Evolutionary conservation across 2,888 invertebrate genomes (phyloP).

Genomic region (Epirrhoe tristata): DNA sequence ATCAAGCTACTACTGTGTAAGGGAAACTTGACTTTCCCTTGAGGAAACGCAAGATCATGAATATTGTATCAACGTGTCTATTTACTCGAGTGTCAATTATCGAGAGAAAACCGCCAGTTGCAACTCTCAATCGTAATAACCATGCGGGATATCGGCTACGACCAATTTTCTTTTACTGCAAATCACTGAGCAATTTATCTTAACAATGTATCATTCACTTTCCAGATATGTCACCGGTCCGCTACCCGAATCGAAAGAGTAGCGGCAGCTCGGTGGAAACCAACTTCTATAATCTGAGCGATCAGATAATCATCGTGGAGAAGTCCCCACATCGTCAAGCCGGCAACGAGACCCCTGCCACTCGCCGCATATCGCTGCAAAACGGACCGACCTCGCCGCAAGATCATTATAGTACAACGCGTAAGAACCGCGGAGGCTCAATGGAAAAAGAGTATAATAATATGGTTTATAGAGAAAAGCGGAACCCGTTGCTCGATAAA

Average conservation of each 20-base stretch:
- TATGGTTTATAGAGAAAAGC: constrained; percentile 86
- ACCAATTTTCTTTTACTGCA: constrained; percentile 6
- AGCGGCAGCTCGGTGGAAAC: constrained; percentile 88
- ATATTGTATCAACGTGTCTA: constrained; percentile 45
- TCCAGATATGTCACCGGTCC: constrained; percentile 87
- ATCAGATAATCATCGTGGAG: constrained; percentile 86
- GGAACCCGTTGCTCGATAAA: constrained; percentile 89
- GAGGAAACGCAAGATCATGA: constrained; percentile 43
- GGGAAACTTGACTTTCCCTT: constrained; percentile 52
- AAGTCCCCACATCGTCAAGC: constrained; percentile 82
- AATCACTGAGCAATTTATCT: constrained; percentile 14
- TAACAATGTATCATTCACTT: constrained; percentile 48
- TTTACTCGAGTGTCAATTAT: constrained; percentile 42
- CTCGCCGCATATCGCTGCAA: constrained; percentile 78
- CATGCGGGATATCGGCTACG: neutral
- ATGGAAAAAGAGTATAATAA: constrained; percentile 86
- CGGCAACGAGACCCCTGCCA: constrained; percentile 68
- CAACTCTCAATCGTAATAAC: constrained; percentile 4
- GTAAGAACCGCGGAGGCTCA: constrained; percentile 79
- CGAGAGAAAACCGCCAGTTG: constrained; percentile 16
- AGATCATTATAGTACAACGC: constrained; percentile 80
- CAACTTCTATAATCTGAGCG: constrained; percentile 88
- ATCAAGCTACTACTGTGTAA: constrained; percentile 30
- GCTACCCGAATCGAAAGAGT: constrained; percentile 87
- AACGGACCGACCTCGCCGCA: constrained; percentile 74